Conservation (phyloP, 2,113 vertebrate genomes). For the Equus quagga region DNA sequence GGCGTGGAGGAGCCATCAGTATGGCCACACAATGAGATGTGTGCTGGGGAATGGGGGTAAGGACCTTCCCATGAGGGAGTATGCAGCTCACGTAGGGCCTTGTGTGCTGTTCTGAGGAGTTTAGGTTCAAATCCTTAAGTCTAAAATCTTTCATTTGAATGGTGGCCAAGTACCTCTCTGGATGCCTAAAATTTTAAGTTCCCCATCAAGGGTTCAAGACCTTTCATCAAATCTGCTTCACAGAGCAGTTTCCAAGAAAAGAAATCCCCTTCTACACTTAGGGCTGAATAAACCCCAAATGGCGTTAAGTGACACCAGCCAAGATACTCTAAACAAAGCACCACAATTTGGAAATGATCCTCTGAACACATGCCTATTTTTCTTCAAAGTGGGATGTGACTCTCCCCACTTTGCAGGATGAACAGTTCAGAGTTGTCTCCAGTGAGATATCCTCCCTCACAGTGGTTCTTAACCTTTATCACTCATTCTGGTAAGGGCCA, state of each 20-base stretch:
- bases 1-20: background rate
- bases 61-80: background rate
- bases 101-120: background rate
- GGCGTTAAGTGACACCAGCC: background rate
- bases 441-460: background rate
- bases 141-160: background rate
- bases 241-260: background rate
- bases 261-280: background rate
- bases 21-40: background rate
- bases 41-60: background rate
- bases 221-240: background rate
- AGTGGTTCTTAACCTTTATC: background rate
- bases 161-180: background rate
- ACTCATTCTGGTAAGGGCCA: background rate
- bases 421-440: background rate
- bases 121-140: background rate
- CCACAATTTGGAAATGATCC: background rate
- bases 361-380: background rate
- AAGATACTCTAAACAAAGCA: background rate
- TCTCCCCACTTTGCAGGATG: background rate
- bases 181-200: background rate
- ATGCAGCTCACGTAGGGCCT: background rate
- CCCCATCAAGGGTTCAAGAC: background rate
- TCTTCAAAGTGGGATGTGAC: background rate
- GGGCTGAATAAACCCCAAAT: background rate